Evolutionary conservation across 2,113 vertebrate species (phyloP).

Genomic region (Acrocephalus kingi): DNA sequence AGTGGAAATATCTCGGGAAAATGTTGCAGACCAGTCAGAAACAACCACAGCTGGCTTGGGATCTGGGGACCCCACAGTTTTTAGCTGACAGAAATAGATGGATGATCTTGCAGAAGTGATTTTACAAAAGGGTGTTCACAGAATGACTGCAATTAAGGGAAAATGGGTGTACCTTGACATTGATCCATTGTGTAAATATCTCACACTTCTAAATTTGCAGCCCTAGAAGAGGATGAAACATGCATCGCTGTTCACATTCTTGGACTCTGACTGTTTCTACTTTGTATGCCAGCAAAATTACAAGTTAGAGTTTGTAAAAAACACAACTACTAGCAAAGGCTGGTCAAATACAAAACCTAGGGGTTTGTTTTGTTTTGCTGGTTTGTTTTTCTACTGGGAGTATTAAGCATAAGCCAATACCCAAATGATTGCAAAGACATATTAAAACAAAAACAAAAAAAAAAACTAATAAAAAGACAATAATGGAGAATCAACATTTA

Average conservation of each 20-base stretch:
- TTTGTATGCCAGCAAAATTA: neutral
- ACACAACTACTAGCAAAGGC: neutral
- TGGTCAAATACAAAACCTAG: neutral
- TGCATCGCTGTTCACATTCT: neutral
- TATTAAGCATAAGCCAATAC: neutral
- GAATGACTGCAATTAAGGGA: neutral
- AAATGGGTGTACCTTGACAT: neutral
- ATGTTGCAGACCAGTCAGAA: neutral
- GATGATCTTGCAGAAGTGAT: constrained; percentile 8
- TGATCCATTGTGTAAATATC: neutral
- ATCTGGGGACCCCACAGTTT: neutral
- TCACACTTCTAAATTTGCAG: neutral
- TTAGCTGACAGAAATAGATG: neutral
- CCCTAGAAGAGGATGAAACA: neutral
- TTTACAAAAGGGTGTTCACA: neutral
- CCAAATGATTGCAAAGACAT: neutral
- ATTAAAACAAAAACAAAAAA: neutral
- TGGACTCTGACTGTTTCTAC: neutral
- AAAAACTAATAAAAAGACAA: neutral
- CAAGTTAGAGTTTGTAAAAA: neutral
- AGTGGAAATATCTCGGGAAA: neutral
- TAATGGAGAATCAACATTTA: neutral
- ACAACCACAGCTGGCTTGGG: neutral
- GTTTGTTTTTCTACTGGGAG: neutral
- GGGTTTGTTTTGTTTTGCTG: neutral